A percentile compares a stretch with the other conserved stretches of the same genome.
Conservation (phyloP, 2,797 vertebrate genomes). For the Malacoctenus gilli region DNA sequence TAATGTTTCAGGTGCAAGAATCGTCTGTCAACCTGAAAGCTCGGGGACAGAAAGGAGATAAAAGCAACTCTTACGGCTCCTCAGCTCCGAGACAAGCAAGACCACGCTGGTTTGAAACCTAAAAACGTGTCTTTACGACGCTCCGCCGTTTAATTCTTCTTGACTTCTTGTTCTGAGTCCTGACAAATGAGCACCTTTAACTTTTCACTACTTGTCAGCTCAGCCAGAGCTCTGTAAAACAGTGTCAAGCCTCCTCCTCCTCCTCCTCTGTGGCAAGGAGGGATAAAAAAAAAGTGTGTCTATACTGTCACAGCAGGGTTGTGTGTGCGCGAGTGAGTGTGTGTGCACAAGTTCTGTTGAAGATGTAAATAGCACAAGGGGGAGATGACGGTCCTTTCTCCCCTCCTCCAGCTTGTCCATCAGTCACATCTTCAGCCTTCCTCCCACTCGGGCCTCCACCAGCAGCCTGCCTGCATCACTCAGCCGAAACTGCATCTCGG, state of each 20-base stretch:
- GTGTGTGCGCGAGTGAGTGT: background rate
- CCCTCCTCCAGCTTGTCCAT: slow-evolving; percentile 51
- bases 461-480: slow-evolving; percentile 38
- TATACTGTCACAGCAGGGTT: slow-evolving; percentile 22
- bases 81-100: slow-evolving; percentile 2
- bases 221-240: slow-evolving; percentile 21
- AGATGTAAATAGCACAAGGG: slow-evolving; percentile 47
- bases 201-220: slow-evolving; percentile 41
- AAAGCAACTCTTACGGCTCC: background rate
- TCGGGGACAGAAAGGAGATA: background rate
- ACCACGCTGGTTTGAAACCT: background rate
- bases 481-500: slow-evolving; percentile 46
- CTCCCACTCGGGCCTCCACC: slow-evolving; percentile 53
- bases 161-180: background rate
- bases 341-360: slow-evolving; percentile 25
- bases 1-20: background rate
- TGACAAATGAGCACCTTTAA: slow-evolving; percentile 49
- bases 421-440: slow-evolving; percentile 55
- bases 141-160: slow-evolving; percentile 3
- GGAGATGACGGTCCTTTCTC: slow-evolving; percentile 51
- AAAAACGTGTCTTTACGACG: background rate
- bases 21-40: background rate
- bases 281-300: slow-evolving; percentile 12
- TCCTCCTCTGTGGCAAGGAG: slow-evolving; percentile 31
- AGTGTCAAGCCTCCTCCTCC: slow-evolving; percentile 42